Percentiles rank a stretch among this genome's conserved stretches.
These are phyloP conservation scores for Nothoprocta perdicaria DNA, from an alignment of 2,113 vertebrate species.

Conservation along the genomic window DNA sequence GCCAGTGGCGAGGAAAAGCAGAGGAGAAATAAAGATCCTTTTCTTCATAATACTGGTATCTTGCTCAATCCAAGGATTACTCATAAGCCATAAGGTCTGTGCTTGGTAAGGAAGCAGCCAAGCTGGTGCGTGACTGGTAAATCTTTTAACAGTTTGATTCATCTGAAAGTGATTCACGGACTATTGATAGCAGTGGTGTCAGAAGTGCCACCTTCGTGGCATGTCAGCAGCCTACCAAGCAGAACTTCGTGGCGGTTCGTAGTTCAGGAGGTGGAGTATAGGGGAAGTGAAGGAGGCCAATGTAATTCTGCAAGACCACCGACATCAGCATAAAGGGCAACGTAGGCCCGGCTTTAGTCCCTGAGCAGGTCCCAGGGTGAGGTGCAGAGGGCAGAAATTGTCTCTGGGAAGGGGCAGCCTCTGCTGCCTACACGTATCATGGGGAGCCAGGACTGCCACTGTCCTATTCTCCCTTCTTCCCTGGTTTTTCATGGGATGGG, in stretches of 20 bases:
- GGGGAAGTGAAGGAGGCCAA: neutral
- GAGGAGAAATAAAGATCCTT: neutral
- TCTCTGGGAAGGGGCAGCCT: neutral
- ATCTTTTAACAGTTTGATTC: constrained; percentile 57
- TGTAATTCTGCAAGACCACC: neutral
- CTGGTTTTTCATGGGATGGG: neutral
- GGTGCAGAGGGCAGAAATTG: neutral
- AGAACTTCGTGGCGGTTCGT: neutral
- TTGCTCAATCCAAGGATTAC: neutral
- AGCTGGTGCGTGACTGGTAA: constrained; percentile 29
- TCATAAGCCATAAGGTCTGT: constrained; percentile 31
- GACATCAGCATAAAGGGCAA: neutral
- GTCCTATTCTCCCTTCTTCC: neutral
- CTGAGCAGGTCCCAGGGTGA: neutral
- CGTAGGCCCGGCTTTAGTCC: neutral
- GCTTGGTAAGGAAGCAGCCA: constrained; percentile 27
- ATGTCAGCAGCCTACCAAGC: neutral
- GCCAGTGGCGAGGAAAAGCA: neutral
- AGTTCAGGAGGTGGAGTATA: neutral
- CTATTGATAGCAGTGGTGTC: constrained; percentile 43
- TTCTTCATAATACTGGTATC: neutral
- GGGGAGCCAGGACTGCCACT: neutral
- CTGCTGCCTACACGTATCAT: neutral
- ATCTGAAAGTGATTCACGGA: constrained; percentile 52
- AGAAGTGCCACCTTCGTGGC: constrained; percentile 22